phyloP scores from a whole-genome alignment of 2,113 vertebrate genomes.

The Bubo scandiacus region DNA sequence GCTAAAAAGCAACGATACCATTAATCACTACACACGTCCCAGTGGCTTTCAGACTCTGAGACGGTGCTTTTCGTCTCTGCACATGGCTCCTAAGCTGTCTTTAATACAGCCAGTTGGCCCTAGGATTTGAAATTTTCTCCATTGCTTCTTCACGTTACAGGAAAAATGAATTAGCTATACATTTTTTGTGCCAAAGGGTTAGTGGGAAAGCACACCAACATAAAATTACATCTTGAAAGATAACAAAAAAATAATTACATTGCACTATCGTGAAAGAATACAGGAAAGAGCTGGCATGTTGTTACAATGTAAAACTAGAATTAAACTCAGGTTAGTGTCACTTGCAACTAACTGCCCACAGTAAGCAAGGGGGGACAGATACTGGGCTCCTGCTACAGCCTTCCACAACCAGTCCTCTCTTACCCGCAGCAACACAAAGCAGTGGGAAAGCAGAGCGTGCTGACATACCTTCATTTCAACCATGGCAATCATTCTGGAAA shows the following conservation, averaged over 20 bases:
- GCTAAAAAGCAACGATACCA: slow-evolving; percentile 47
- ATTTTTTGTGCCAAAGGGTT: not conserved
- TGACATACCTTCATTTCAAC: not conserved
- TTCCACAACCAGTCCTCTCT: not conserved
- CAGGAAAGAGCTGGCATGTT: slow-evolving; percentile 64
- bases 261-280: slow-evolving; percentile 30
- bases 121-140: not conserved
- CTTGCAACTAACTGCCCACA: slow-evolving; percentile 63
- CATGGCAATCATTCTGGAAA: not conserved
- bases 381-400: not conserved
- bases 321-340: slow-evolving; percentile 69
- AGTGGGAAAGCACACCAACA: slow-evolving; percentile 15
- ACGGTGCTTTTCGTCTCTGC: not conserved
- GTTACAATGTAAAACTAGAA: slow-evolving; percentile 67
- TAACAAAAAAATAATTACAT: slow-evolving; percentile 63
- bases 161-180: slow-evolving; percentile 4
- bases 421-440: not conserved
- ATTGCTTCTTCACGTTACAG: not conserved
- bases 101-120: not conserved
- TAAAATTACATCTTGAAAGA: slow-evolving; percentile 49
- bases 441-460: not conserved
- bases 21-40: slow-evolving; percentile 43
- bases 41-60: slow-evolving; percentile 25
- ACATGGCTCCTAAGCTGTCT: not conserved
- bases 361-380: slow-evolving; percentile 29